These are phyloP conservation scores for Tapirus indicus DNA, from an alignment of 2,797 vertebrate genomes.

Conservation along the genomic window DNA sequence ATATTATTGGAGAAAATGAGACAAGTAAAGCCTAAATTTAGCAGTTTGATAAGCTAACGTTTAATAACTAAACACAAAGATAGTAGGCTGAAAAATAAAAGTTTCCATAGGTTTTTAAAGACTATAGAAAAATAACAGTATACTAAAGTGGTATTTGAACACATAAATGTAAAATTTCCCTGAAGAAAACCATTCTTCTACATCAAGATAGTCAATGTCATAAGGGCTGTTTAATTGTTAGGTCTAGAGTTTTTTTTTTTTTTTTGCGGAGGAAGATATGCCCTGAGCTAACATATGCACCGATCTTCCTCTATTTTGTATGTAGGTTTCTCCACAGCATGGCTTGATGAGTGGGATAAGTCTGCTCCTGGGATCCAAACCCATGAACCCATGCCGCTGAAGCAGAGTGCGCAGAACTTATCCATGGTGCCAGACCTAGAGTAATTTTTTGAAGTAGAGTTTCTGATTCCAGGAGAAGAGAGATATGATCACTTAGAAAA, in stretches of 20 bases:
- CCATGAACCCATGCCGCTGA: too few relatives aligned
- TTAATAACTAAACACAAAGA: neutral
- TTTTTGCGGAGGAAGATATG: too few relatives aligned
- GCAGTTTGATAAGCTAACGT: neutral
- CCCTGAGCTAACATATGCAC: too few relatives aligned
- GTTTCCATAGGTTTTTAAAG: neutral
- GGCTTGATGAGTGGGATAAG: too few relatives aligned
- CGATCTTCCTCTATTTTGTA: too few relatives aligned
- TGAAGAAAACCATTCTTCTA: neutral
- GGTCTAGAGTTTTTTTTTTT: too few relatives aligned
- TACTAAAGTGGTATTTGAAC: neutral
- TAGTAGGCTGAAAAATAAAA: neutral
- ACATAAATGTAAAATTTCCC: neutral
- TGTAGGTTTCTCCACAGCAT: too few relatives aligned
- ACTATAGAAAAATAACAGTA: neutral
- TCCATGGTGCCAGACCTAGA: too few relatives aligned
- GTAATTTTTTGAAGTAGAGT: neutral
- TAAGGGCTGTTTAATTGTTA: neutral
- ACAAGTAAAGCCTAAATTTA: neutral
- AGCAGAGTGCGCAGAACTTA: too few relatives aligned
- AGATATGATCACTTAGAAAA: neutral
- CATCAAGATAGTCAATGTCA: neutral
- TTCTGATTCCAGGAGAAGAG: neutral
- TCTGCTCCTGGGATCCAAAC: too few relatives aligned
- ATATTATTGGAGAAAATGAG: neutral